These are phyloP conservation scores for Drosophila bocki DNA, from an alignment of 1,140 invertebrate species.

Conservation along the genomic window DNA sequence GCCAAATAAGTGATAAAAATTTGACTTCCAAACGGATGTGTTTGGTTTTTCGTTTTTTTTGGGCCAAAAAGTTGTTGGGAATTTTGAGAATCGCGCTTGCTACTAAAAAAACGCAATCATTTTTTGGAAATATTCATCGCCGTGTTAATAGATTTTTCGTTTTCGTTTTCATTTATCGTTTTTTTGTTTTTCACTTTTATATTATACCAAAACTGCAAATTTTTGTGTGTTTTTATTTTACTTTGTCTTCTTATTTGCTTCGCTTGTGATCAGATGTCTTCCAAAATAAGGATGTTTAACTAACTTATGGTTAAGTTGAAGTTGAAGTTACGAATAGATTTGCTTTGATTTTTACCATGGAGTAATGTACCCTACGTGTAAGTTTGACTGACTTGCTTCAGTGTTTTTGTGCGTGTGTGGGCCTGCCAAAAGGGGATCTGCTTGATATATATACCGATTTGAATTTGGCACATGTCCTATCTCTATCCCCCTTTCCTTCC, in stretches of 20 bases:
- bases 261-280: conserved; percentile 84
- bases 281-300: conserved; percentile 81
- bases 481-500: conserved; percentile 5
- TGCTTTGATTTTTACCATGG: conserved; percentile 45
- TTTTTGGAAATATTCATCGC: conserved; percentile 43
- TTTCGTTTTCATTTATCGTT: conserved; percentile 37
- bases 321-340: conserved; percentile 61
- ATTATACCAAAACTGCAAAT: conserved; percentile 76
- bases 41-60: conserved; percentile 27
- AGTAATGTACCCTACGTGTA: conserved; percentile 49
- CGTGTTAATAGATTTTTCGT: conserved; percentile 30
- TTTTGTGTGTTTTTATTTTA: conserved; percentile 49
- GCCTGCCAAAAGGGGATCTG: conserved; percentile 49
- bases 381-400: conserved; percentile 32
- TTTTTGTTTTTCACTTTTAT: conserved; percentile 35
- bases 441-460: conserved; percentile 60
- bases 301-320: conserved; percentile 66
- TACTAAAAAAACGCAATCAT: conserved; percentile 82
- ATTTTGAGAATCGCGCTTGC: conserved; percentile 82
- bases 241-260: conserved; percentile 31
- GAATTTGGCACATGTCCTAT: conserved; percentile 48
- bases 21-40: conserved; percentile 59
- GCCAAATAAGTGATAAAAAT: conserved; percentile 85
- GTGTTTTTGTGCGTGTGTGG: conserved; percentile 38
- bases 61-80: conserved; percentile 56